Percentiles rank a stretch among this genome's conserved stretches.
Evolutionary conservation across 2,113 vertebrate genomes (phyloP).

Genomic region (Misgurnus anguillicaudatus): DNA sequence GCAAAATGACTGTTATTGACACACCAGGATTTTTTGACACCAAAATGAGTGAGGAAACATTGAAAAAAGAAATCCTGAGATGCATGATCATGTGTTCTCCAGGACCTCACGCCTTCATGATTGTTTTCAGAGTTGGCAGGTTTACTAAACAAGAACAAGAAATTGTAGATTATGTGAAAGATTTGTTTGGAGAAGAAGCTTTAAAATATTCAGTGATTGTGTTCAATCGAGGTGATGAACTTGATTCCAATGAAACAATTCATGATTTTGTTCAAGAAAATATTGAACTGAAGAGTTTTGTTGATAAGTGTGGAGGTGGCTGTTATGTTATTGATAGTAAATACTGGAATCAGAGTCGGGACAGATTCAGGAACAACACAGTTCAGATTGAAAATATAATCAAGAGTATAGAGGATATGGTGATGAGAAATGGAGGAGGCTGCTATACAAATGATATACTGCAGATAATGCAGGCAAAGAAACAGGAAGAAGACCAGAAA

Average conservation of each 20-base stretch:
- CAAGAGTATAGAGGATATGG: neutral
- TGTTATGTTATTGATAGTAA: too few species aligned
- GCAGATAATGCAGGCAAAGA: neutral
- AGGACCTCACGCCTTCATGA: neutral
- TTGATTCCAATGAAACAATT: neutral
- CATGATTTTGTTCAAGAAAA: too few species aligned
- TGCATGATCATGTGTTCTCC: neutral
- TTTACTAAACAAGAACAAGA: neutral
- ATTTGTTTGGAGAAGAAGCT: neutral
- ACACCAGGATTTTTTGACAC: constrained; percentile 5
- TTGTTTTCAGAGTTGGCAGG: neutral
- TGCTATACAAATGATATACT: neutral
- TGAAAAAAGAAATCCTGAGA: neutral
- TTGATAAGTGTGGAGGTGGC: too few species aligned
- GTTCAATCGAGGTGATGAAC: neutral
- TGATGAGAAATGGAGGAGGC: neutral
- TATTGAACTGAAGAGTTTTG: too few species aligned
- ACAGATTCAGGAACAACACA: too few species aligned
- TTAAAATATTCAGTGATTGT: neutral
- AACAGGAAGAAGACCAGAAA: neutral
- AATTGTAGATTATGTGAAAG: neutral
- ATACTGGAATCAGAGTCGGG: too few species aligned
- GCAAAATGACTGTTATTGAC: neutral
- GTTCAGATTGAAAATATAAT: neutral
- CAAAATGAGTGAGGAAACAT: neutral